A percentile compares a stretch with the other conserved stretches of the same genome.
Conservation (phyloP, 1,140 invertebrate genomes). For the Achatina immaculata region DNA sequence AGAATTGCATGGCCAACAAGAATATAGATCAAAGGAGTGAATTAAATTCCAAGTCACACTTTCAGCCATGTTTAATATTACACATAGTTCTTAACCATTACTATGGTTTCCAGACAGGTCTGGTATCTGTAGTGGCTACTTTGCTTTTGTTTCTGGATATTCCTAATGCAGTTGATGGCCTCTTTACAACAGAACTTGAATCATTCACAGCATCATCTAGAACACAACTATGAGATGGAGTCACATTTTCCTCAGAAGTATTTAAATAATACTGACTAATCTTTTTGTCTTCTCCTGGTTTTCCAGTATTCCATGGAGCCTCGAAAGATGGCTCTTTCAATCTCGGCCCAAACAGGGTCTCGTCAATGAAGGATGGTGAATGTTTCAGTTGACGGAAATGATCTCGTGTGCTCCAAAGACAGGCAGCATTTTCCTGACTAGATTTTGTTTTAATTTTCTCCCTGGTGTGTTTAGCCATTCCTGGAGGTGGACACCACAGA, state of each 20-base stretch:
- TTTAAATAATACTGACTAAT: not conserved
- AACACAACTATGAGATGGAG: not conserved
- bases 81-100: no score
- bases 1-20: no score
- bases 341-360: conserved; percentile 58
- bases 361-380: conserved; percentile 61
- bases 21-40: no score
- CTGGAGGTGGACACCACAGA: conserved; percentile 26
- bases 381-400: conserved; percentile 54
- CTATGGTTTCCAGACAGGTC: conserved; percentile 24
- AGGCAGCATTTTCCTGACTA: not conserved
- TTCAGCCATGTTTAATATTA: no score
- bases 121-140: not conserved
- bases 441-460: not conserved
- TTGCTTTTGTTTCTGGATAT: not conserved
- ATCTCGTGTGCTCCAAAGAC: conserved; percentile 38
- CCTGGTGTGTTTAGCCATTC: not conserved
- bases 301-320: conserved; percentile 55
- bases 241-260: not conserved
- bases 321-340: conserved; percentile 59
- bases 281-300: conserved; percentile 25
- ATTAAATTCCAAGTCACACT: no score
- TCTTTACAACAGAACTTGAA: not conserved
- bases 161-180: conserved; percentile 15
- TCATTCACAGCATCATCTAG: not conserved